phyloP scores from a whole-genome alignment of 2,888 invertebrate genomes.

The Lochmaea crataegi region DNA sequence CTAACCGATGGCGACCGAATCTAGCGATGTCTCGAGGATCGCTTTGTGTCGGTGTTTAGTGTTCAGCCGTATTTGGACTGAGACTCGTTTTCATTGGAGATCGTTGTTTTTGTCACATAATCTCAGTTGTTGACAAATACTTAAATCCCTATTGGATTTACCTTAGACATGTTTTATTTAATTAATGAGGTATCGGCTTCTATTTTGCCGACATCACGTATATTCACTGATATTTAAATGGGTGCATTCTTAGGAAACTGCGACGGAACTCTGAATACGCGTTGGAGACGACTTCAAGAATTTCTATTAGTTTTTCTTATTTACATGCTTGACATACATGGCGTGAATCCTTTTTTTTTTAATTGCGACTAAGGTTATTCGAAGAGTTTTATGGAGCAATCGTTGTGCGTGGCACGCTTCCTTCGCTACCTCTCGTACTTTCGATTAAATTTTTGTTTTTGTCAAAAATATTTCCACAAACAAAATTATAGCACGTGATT shows the following conservation, averaged over 20 bases:
- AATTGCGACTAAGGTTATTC: conserved; percentile 15
- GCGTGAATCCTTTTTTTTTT: conserved; percentile 26
- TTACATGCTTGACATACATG: conserved; percentile 31
- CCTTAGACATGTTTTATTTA: conserved; percentile 62
- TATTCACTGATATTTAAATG: conserved; percentile 59
- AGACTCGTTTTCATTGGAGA: conserved; percentile 58
- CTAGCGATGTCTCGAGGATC: conserved; percentile 18
- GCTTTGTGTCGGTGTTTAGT: conserved; percentile 58
- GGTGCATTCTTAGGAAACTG: conserved; percentile 46
- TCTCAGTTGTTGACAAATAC: conserved; percentile 63
- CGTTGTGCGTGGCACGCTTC: conserved; percentile 22
- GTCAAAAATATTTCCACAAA: background rate
- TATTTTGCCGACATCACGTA: conserved; percentile 56
- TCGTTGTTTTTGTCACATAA: conserved; percentile 62
- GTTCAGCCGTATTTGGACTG: conserved; percentile 59
- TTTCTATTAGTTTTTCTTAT: conserved; percentile 44
- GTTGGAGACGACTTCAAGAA: conserved; percentile 47
- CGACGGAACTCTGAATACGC: conserved; percentile 47
- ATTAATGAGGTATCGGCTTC: conserved; percentile 60
- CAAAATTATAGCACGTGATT: too few relatives aligned
- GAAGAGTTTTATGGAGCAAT: conserved; percentile 27
- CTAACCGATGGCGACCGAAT: conserved; percentile 6
- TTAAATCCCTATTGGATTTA: conserved; percentile 61
- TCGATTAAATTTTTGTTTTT: background rate
- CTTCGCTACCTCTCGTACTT: background rate